A percentile compares a stretch with the other conserved stretches of the same genome.
These are phyloP conservation scores for Chelidonichthys spinosus DNA, from an alignment of 2,797 vertebrate species.

Conservation along the genomic window DNA sequence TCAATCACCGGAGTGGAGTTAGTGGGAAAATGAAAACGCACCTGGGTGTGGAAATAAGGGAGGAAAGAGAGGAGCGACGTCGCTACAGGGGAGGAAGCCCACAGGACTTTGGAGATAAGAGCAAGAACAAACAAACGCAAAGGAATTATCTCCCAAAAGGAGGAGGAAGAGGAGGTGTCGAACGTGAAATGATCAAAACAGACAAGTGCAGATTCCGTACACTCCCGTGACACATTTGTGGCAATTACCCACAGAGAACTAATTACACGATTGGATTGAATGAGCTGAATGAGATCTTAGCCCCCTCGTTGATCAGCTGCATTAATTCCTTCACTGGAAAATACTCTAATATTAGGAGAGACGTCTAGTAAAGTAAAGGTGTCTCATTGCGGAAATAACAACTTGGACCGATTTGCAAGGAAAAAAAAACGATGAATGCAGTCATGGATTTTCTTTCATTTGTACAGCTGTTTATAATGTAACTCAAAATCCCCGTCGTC, in stretches of 20 bases:
- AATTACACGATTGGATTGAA: conserved; percentile 68
- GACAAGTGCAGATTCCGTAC: conserved; percentile 18
- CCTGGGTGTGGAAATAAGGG: conserved; percentile 2
- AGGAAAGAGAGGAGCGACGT: neutral
- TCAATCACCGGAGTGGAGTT: conserved; percentile 18
- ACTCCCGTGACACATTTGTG: conserved; percentile 41
- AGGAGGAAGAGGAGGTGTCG: conserved; percentile 13
- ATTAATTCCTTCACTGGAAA: conserved; percentile 40
- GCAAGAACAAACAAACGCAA: conserved; percentile 1
- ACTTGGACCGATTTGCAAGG: neutral
- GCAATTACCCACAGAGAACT: conserved; percentile 60
- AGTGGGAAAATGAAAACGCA: conserved; percentile 20
- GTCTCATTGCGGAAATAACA: neutral
- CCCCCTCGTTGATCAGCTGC: conserved; percentile 46
- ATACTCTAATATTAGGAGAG: conserved; percentile 23
- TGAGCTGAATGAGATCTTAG: conserved; percentile 46
- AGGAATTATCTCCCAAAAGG: conserved; percentile 1
- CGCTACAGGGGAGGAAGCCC: neutral
- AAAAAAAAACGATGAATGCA: neutral
- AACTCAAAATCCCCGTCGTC: neutral
- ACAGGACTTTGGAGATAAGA: neutral
- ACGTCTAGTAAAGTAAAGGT: neutral
- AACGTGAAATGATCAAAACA: conserved; percentile 51
- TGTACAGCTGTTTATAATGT: neutral
- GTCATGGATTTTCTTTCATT: neutral